Evolutionary conservation across 2,797 vertebrate species (phyloP).

Genomic region (Coregonus ussuriensis): DNA sequence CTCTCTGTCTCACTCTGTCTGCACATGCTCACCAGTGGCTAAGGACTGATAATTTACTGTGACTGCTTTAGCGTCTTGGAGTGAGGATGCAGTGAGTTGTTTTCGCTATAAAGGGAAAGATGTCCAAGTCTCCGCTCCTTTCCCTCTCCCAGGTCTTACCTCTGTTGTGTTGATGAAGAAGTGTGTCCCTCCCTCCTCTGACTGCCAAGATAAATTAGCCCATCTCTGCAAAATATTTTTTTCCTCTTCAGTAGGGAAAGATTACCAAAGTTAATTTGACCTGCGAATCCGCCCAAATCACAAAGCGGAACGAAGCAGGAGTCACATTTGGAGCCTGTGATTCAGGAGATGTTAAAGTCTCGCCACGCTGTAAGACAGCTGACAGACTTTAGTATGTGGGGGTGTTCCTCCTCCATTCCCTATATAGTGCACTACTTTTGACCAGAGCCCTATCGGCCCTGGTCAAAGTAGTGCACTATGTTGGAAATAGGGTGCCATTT

Average conservation of each 20-base stretch:
- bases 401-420: not conserved
- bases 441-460: too few species aligned
- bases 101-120: conserved; percentile 29
- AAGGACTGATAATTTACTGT: conserved; percentile 46
- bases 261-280: conserved; percentile 37
- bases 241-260: conserved; percentile 34
- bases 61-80: conserved; percentile 38
- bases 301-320: conserved; percentile 6
- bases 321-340: conserved; percentile 32
- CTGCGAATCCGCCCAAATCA: conserved; percentile 20
- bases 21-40: conserved; percentile 47
- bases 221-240: conserved; percentile 26
- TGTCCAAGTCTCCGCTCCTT: not conserved
- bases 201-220: conserved; percentile 42
- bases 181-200: conserved; percentile 23
- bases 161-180: conserved; percentile 50
- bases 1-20: conserved; percentile 21
- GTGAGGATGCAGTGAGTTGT: conserved; percentile 37
- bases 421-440: too few species aligned
- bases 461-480: too few species aligned
- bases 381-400: conserved; percentile 26
- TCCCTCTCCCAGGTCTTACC: conserved; percentile 8
- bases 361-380: conserved; percentile 23
- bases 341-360: conserved; percentile 30
- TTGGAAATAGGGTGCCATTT: too few species aligned